Conservation (phyloP, 2,888 invertebrate genomes). For the Rapana venosa region DNA sequence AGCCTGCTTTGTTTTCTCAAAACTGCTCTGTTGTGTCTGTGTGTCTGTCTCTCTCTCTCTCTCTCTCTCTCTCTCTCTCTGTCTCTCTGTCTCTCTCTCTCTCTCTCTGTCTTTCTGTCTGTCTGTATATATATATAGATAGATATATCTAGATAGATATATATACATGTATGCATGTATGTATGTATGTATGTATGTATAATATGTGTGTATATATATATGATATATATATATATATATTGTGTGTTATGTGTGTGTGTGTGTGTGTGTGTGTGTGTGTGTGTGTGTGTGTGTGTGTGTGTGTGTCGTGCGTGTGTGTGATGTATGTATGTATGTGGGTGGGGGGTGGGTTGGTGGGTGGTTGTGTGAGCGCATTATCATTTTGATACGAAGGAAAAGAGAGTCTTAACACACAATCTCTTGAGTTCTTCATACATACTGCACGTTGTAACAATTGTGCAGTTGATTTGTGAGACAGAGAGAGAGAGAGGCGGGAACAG, state of each 20-base stretch:
- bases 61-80: too few species aligned
- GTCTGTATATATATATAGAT: not conserved
- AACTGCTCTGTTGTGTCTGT: not conserved
- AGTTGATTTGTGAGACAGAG: too few species aligned
- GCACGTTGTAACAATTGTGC: too few species aligned
- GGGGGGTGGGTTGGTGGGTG: not conserved
- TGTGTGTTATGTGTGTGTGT: slow-evolving; percentile 17
- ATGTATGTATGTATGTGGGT: not conserved
- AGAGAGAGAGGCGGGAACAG: too few species aligned
- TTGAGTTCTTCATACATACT: too few species aligned
- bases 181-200: not conserved
- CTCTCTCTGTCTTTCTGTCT: too few species aligned
- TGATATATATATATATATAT: not conserved
- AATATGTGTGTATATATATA: not conserved
- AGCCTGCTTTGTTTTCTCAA: too few species aligned
- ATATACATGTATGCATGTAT: not conserved
- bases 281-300: slow-evolving; percentile 1
- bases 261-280: slow-evolving; percentile 5
- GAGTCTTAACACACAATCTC: too few species aligned
- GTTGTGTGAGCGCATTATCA: not conserved
- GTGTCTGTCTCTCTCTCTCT: not conserved
- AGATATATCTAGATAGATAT: not conserved
- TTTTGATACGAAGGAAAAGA: too few species aligned
- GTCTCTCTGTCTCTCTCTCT: too few species aligned
- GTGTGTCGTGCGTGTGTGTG: too few species aligned